Evolutionary conservation across 2,113 vertebrate genomes (phyloP).

Genomic region (Pseudorhombus dupliciocellatus): DNA sequence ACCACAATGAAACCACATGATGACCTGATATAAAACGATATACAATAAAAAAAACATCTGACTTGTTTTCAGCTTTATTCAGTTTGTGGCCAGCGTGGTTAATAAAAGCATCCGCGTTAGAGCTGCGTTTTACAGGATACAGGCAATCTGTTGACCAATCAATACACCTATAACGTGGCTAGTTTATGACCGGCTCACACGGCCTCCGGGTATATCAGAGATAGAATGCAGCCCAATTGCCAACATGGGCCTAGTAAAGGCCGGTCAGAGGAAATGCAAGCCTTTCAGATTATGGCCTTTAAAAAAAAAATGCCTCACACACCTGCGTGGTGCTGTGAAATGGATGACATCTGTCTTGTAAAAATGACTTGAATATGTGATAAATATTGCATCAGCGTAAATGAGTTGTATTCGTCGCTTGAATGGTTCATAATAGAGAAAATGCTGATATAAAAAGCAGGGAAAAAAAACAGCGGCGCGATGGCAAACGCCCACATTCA

Average conservation of each 20-base stretch:
- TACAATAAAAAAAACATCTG: not conserved
- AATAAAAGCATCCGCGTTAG: constrained; percentile 63
- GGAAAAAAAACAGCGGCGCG: constrained; percentile 17
- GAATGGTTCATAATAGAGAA: constrained; percentile 65
- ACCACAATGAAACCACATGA: not conserved
- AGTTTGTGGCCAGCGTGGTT: constrained; percentile 49
- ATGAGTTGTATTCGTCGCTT: constrained; percentile 65
- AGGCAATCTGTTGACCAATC: constrained; percentile 73
- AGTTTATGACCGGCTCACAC: constrained; percentile 57
- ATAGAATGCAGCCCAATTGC: constrained; percentile 52
- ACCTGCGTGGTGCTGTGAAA: constrained; percentile 42
- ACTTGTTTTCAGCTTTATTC: constrained; percentile 19
- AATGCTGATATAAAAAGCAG: constrained; percentile 45
- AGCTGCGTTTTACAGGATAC: constrained; percentile 66
- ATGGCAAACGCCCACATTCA: constrained; percentile 6
- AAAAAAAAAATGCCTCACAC: constrained; percentile 40
- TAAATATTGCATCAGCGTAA: constrained; percentile 73
- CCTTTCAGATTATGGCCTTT: constrained; percentile 60
- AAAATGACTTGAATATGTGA: constrained; percentile 65
- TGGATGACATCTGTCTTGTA: constrained; percentile 67
- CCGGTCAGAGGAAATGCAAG: constrained; percentile 49
- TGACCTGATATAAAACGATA: not conserved
- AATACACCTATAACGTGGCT: constrained; percentile 67
- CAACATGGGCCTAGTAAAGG: constrained; percentile 67
- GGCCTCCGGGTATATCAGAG: constrained; percentile 46